These are phyloP conservation scores for Cuniculus paca DNA, from an alignment of 2,797 vertebrate genomes.

Conservation along the genomic window DNA sequence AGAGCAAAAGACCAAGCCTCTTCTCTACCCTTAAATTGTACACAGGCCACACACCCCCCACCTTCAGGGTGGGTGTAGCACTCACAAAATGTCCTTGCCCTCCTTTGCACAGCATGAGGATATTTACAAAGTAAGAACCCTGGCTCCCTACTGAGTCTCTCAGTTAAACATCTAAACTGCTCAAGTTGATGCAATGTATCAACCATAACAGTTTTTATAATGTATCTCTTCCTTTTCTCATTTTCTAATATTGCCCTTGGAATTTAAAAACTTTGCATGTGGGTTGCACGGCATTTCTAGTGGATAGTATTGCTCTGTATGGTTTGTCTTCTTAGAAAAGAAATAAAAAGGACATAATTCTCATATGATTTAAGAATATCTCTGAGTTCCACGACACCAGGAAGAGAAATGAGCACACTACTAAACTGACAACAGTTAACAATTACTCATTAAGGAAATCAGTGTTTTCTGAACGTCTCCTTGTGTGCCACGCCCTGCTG, in stretches of 20 bases:
- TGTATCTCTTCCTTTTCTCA: not conserved
- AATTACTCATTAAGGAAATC: not conserved
- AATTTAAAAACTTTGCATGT: not conserved
- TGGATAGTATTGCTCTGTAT: not conserved
- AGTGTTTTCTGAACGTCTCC: not conserved
- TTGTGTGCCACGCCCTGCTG: not conserved
- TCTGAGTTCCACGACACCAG: not conserved
- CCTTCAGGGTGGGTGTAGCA: no score
- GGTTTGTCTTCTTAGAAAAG: not conserved
- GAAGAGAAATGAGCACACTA: not conserved
- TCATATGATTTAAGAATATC: not conserved
- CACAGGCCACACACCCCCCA: no score
- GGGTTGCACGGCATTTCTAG: not conserved
- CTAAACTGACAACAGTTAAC: not conserved
- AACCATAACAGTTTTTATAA: no score
- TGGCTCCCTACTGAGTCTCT: no score
- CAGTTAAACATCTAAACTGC: no score
- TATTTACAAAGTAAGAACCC: no score
- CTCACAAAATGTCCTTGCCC: no score
- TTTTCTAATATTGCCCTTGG: not conserved
- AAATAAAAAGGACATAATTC: not conserved
- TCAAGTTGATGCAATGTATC: no score
- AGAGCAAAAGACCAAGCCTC: no score
- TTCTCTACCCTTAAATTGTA: no score
- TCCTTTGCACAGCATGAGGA: no score